Percentiles rank a stretch among this genome's conserved stretches.
phyloP scores from a whole-genome alignment of 2,888 invertebrate species.

The Nomada hirtipes region DNA sequence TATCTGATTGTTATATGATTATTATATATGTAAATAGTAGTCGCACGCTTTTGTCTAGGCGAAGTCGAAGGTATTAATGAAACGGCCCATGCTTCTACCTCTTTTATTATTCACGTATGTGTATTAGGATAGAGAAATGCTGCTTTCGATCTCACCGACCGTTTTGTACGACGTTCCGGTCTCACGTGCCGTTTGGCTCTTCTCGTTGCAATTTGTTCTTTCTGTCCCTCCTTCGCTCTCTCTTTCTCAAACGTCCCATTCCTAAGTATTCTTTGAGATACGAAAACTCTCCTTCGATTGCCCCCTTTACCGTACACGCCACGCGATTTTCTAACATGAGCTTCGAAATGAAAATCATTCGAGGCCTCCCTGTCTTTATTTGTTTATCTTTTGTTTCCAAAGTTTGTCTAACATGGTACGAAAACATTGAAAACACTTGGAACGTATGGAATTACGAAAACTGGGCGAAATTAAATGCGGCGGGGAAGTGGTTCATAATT shows the following conservation, averaged over 20 bases:
- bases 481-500: too few relatives aligned
- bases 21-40: conserved; percentile 81
- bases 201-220: conserved; percentile 64
- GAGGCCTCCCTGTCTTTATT: too few relatives aligned
- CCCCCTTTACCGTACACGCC: not conserved
- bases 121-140: conserved; percentile 78
- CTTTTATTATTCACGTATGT: conserved; percentile 78
- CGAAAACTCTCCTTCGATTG: not conserved
- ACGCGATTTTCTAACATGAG: too few relatives aligned
- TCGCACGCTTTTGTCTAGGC: conserved; percentile 81
- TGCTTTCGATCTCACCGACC: conserved; percentile 76
- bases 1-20: conserved; percentile 72
- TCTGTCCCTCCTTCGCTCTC: conserved; percentile 31
- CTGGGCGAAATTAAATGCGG: too few relatives aligned
- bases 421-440: too few relatives aligned
- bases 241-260: not conserved
- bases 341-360: too few relatives aligned
- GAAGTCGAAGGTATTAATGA: conserved; percentile 78
- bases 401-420: not conserved
- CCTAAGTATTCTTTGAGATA: too few relatives aligned
- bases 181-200: conserved; percentile 67
- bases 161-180: conserved; percentile 59
- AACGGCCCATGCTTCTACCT: conserved; percentile 76
- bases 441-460: too few relatives aligned
- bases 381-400: not conserved